These are phyloP conservation scores for Manis pentadactyla DNA, from an alignment of 2,797 vertebrate genomes.

Conservation along the genomic window DNA sequence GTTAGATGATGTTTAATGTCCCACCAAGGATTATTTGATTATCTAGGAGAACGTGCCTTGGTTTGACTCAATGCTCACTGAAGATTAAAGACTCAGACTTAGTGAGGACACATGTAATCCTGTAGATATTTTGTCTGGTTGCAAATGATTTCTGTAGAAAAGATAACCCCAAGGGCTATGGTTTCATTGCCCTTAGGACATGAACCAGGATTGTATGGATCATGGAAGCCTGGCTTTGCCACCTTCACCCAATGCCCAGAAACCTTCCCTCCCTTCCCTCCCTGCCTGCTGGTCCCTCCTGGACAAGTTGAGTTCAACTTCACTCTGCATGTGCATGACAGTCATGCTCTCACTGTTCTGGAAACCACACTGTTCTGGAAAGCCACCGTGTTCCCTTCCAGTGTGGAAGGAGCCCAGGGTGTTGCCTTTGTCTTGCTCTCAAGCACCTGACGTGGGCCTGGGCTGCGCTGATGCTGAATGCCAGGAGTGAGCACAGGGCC, in stretches of 20 bases:
- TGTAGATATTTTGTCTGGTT: not conserved
- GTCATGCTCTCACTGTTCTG: rapidly evolving
- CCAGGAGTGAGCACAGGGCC: rapidly evolving
- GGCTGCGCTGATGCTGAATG: too few relatives aligned
- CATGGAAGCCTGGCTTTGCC: rapidly evolving
- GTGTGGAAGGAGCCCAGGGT: rapidly evolving
- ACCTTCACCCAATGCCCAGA: rapidly evolving
- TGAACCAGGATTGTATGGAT: too few relatives aligned
- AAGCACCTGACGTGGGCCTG: rapidly evolving
- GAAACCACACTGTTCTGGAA: not conserved
- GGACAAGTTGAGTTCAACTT: rapidly evolving
- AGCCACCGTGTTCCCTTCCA: rapidly evolving
- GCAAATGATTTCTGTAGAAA: not conserved
- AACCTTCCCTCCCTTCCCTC: too few relatives aligned
- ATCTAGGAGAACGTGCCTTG: not conserved
- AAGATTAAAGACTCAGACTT: not conserved
- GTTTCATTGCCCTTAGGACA: not conserved
- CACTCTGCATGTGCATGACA: rapidly evolving
- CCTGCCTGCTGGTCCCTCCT: rapidly evolving
- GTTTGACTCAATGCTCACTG: not conserved
- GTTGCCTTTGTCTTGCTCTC: not conserved
- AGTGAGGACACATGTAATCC: not conserved
- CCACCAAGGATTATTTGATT: rapidly evolving
- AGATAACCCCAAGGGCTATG: too few relatives aligned
- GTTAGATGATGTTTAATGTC: too few relatives aligned